Conservation (phyloP, 1,140 invertebrate genomes). For the Drosophila funebris region DNA sequence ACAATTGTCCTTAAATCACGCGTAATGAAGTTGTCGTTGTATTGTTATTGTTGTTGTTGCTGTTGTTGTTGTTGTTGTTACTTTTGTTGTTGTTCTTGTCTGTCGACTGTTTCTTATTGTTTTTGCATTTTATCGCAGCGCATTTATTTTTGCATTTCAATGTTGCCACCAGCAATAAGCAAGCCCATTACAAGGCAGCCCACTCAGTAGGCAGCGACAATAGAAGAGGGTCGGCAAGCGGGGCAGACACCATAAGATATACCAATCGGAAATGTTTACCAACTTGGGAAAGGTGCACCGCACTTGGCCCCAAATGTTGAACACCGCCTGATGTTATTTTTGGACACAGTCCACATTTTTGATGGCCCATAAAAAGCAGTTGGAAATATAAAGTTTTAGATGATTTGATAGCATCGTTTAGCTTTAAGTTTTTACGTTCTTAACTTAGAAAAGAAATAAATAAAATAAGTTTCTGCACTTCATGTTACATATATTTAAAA, state of each 20-base stretch:
- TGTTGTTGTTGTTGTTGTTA: conserved; percentile 6
- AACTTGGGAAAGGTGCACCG: conserved; percentile 3
- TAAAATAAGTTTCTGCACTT: no score
- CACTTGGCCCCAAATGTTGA: background rate
- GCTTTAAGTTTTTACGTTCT: background rate
- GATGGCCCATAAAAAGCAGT: background rate
- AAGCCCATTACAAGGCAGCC: conserved; percentile 6
- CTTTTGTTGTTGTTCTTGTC: conserved; percentile 10
- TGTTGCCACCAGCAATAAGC: conserved; percentile 40
- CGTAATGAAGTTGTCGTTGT: conserved; percentile 83
- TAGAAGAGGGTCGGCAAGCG: background rate
- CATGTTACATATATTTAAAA: no score
- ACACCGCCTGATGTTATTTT: background rate
- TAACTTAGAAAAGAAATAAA: no score
- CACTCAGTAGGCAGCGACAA: background rate
- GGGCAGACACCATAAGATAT: background rate
- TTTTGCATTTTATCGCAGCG: conserved; percentile 79
- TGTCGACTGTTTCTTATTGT: conserved; percentile 56
- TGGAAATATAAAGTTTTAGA: background rate
- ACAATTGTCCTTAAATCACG: conserved; percentile 83
- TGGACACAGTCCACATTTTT: conserved; percentile 10
- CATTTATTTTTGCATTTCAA: conserved; percentile 82
- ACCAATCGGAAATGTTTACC: conserved; percentile 8
- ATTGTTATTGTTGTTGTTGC: conserved; percentile 39
- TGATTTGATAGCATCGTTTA: background rate